Evolutionary conservation across 2,888 invertebrate species (phyloP).

Genomic region (Julus scandinavius): DNA sequence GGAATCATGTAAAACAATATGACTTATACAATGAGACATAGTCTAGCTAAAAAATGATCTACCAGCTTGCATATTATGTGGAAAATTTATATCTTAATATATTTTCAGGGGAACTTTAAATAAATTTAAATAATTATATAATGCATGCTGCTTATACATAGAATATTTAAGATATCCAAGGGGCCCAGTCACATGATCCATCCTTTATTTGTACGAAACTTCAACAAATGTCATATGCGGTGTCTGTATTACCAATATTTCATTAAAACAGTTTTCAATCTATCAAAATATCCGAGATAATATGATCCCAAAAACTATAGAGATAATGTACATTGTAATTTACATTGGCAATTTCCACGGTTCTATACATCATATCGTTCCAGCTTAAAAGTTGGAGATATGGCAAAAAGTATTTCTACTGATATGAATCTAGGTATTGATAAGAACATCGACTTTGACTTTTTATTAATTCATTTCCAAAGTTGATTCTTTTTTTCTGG

Average conservation of each 20-base stretch:
- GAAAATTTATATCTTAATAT: no score
- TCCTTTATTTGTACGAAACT: no score
- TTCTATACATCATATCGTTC: not conserved
- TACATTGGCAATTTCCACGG: not conserved
- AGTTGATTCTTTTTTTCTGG: not conserved
- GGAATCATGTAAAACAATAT: no score
- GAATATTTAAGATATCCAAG: no score
- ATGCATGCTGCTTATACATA: no score
- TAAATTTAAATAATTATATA: no score
- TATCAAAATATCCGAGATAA: not conserved
- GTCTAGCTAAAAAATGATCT: no score
- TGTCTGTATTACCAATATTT: not conserved
- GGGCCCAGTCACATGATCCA: no score
- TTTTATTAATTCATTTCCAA: not conserved
- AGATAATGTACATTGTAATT: not conserved
- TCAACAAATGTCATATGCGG: no score
- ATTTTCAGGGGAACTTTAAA: no score
- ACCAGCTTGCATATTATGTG: no score
- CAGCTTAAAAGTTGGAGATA: not conserved
- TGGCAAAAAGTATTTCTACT: not conserved
- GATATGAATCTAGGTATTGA: not conserved
- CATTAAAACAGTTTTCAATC: not conserved
- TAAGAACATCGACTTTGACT: not conserved
- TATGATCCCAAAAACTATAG: no score
- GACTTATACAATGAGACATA: not conserved